Conservation (phyloP, 2,888 invertebrate genomes). For the Drosophila mercatorum region DNA sequence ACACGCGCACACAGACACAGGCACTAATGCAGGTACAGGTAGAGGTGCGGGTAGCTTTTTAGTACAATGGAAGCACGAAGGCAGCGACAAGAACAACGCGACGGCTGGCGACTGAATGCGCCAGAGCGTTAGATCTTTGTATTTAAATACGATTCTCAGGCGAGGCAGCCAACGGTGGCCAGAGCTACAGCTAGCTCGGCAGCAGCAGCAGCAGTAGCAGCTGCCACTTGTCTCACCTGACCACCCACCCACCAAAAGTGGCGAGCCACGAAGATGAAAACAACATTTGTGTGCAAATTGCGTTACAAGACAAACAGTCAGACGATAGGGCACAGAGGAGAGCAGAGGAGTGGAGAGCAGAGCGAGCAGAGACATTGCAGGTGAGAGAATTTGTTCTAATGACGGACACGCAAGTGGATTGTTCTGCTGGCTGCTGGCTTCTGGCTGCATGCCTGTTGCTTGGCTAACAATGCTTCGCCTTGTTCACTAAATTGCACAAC, state of each 20-base stretch:
- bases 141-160: conserved; percentile 83
- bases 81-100: conserved; percentile 79
- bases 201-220: conserved; percentile 37
- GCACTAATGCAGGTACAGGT: neutral
- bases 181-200: conserved; percentile 38
- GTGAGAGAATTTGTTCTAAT: conserved; percentile 82
- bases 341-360: neutral
- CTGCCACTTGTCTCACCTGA: conserved; percentile 83
- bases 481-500: conserved; percentile 64
- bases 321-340: neutral
- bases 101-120: conserved; percentile 82
- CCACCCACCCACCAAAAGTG: conserved; percentile 81
- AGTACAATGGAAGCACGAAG: conserved; percentile 16
- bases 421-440: conserved; percentile 27
- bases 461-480: conserved; percentile 53
- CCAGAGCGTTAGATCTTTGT: conserved; percentile 76
- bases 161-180: conserved; percentile 71
- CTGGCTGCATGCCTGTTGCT: conserved; percentile 14
- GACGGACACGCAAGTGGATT: conserved; percentile 75
- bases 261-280: conserved; percentile 59
- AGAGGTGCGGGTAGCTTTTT: conserved; percentile 9
- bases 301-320: conserved; percentile 71
- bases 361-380: conserved; percentile 3
- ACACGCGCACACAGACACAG: conserved; percentile 3
- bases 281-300: conserved; percentile 80